Conservation (phyloP, 2,888 invertebrate genomes). For the Drosophila maculinotata region DNA sequence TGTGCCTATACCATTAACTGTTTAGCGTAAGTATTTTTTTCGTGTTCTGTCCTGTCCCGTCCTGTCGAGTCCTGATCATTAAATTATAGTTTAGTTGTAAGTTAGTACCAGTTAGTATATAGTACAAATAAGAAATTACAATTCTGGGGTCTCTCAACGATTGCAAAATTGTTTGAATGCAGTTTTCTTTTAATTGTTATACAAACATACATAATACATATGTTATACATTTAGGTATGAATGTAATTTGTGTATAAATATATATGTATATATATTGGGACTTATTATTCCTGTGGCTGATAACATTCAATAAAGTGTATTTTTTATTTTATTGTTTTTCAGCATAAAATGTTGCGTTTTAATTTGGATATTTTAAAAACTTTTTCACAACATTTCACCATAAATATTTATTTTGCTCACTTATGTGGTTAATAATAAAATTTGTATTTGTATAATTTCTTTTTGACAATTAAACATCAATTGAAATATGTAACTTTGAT, state of each 20-base stretch:
- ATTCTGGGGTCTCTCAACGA: conserved; percentile 78
- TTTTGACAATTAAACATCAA: conserved; percentile 20
- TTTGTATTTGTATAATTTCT: conserved; percentile 11
- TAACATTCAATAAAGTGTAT: conserved; percentile 33
- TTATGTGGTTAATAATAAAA: conserved; percentile 14
- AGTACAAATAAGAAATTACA: conserved; percentile 30
- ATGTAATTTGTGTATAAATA: conserved; percentile 6
- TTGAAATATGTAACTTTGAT: conserved; percentile 21
- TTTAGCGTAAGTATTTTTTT: conserved; percentile 8
- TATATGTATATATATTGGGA: conserved; percentile 5
- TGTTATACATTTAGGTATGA: neutral
- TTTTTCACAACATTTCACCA: conserved; percentile 46
- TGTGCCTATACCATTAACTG: conserved; percentile 13
- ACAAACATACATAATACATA: conserved; percentile 8
- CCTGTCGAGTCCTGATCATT: conserved; percentile 13
- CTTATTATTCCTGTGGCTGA: conserved; percentile 13
- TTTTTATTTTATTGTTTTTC: neutral
- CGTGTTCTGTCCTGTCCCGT: too few species aligned
- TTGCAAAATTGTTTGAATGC: conserved; percentile 31
- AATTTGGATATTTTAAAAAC: conserved; percentile 18
- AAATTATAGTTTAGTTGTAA: neutral
- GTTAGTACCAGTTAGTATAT: neutral
- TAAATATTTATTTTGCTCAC: conserved; percentile 19
- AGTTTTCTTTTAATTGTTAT: conserved; percentile 1
- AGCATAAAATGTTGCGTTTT: conserved; percentile 1